These are phyloP conservation scores for Stenotaenia linearis DNA, from an alignment of 2,888 invertebrate genomes.

Conservation along the genomic window DNA sequence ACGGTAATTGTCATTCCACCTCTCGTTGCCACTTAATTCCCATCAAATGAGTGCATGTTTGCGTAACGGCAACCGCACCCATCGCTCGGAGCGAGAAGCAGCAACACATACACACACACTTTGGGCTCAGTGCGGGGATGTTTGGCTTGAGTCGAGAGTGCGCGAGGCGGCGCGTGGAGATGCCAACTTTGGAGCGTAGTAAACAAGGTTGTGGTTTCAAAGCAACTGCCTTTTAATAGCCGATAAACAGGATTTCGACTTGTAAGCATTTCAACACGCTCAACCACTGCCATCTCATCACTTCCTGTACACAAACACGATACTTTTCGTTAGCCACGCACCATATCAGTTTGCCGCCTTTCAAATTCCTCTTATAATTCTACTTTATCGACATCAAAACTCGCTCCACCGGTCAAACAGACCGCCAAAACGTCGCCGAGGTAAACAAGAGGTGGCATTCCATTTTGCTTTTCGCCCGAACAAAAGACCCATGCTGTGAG, in stretches of 20 bases:
- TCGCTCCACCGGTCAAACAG: neutral
- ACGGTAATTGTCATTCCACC: slow-evolving; percentile 28
- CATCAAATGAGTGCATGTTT: neutral
- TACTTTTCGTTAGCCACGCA: neutral
- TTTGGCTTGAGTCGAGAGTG: neutral
- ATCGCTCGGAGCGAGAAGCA: neutral
- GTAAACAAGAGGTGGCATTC: too few species aligned
- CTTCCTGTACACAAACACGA: neutral
- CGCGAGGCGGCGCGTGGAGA: neutral
- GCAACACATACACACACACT: neutral
- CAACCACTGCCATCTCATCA: neutral
- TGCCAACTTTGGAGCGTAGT: neutral
- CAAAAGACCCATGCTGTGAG: too few species aligned
- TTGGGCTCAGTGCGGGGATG: neutral
- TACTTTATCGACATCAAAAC: neutral
- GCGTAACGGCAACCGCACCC: neutral
- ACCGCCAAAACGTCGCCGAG: too few species aligned
- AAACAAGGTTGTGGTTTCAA: neutral
- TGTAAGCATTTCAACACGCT: neutral
- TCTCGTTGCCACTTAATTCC: neutral
- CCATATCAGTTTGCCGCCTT: neutral
- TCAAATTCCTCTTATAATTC: neutral
- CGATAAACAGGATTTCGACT: neutral
- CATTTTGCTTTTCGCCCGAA: too few species aligned
- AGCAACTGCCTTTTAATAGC: neutral